Evolutionary conservation across 2,797 vertebrate species (phyloP).

Genomic region (Macropus fuliginosus): DNA sequence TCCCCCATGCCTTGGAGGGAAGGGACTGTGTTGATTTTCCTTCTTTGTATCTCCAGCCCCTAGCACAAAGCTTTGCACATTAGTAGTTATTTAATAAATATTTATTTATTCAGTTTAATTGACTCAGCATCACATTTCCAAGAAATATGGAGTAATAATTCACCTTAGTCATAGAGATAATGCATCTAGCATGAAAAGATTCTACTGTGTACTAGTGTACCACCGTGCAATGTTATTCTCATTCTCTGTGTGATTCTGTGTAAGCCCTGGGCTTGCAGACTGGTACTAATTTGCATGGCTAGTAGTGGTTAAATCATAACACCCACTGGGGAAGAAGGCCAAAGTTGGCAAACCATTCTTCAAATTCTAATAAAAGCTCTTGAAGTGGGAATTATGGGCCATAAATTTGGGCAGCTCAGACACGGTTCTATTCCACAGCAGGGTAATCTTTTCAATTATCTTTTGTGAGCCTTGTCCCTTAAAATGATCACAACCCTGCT

Average conservation of each 20-base stretch:
- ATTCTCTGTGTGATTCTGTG: neutral
- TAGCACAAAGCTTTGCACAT: neutral
- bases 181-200: neutral
- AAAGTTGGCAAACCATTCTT: conserved; percentile 63
- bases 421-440: neutral
- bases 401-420: conserved; percentile 65
- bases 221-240: neutral
- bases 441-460: conserved; percentile 80
- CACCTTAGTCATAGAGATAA: neutral
- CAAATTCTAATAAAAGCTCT: conserved; percentile 77
- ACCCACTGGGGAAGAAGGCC: neutral
- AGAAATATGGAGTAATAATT: neutral
- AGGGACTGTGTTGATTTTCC: neutral
- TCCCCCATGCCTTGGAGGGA: neutral
- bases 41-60: neutral
- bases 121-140: neutral
- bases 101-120: neutral
- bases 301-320: conserved; percentile 41
- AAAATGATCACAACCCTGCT: neutral
- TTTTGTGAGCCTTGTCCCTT: neutral
- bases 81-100: neutral
- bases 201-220: neutral
- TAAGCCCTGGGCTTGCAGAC: neutral
- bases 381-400: conserved; percentile 16
- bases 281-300: neutral